A percentile compares a stretch with the other conserved stretches of the same genome.
Conservation (phyloP, 2,888 invertebrate species). For the Eledona agricola region DNA sequence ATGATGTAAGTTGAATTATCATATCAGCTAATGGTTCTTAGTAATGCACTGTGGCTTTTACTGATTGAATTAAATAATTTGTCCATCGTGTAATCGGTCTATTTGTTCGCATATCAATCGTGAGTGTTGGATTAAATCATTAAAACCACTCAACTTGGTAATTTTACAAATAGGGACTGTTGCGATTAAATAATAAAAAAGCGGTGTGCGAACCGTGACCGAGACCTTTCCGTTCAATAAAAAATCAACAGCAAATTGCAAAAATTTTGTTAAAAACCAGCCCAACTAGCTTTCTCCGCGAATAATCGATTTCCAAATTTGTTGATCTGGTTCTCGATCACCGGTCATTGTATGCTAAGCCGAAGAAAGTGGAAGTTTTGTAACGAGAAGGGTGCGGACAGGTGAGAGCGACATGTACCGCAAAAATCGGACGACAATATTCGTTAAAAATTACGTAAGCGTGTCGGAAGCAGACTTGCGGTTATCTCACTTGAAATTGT, state of each 20-base stretch:
- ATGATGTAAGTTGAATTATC: constrained; percentile 10
- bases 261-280: constrained; percentile 1
- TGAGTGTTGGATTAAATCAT: constrained; percentile 1
- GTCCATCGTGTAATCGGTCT: not conserved
- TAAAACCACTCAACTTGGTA: no score
- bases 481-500: not conserved
- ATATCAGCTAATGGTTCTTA: not conserved
- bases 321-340: not conserved
- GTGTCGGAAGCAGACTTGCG: no score
- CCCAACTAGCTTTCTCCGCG: constrained; percentile 4
- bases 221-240: constrained; percentile 19
- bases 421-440: no score
- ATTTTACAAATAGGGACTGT: no score
- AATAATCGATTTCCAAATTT: constrained; percentile 3
- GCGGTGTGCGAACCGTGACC: no score
- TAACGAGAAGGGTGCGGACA: not conserved
- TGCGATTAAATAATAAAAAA: constrained; percentile 1
- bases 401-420: not conserved
- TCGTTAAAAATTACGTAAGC: no score
- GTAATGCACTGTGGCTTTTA: not conserved
- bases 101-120: no score
- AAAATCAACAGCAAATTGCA: no score
- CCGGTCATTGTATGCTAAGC: constrained; percentile 5
- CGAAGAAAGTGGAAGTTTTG: not conserved
- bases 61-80: not conserved